phyloP scores from a whole-genome alignment of 2,888 invertebrate genomes.

The Sinhomidia bicolor region DNA sequence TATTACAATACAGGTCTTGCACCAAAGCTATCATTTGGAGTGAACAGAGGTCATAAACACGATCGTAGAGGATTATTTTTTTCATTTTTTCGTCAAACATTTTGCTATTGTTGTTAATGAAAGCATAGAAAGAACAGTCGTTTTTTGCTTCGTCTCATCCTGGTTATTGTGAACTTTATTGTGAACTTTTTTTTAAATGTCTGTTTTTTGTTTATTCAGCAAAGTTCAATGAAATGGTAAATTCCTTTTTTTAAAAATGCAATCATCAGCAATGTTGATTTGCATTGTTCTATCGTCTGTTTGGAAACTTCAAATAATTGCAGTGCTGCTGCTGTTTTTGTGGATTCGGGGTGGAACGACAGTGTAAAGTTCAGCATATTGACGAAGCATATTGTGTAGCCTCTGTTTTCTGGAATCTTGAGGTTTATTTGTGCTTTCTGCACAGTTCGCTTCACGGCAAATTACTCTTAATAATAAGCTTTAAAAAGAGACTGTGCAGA shows the following conservation, averaged over 20 bases:
- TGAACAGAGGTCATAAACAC: neutral
- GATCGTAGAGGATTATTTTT: too few relatives aligned
- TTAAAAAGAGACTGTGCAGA: too few relatives aligned
- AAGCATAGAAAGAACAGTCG: neutral
- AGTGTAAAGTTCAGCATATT: too few relatives aligned
- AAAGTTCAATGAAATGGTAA: slow-evolving; percentile 9
- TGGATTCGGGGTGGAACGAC: too few relatives aligned
- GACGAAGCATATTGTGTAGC: too few relatives aligned
- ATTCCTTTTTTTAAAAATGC: neutral
- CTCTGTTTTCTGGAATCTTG: too few relatives aligned
- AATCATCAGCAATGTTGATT: neutral
- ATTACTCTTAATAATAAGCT: too few relatives aligned
- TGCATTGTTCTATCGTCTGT: neutral
- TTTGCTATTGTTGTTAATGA: neutral
- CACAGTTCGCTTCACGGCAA: too few relatives aligned
- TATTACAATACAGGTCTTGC: neutral
- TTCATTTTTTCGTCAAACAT: too few relatives aligned
- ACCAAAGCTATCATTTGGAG: neutral
- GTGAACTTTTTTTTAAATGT: slow-evolving; percentile 4
- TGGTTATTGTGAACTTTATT: too few relatives aligned
- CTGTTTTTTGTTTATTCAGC: neutral
- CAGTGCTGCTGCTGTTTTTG: too few relatives aligned
- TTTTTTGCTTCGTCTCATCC: neutral
- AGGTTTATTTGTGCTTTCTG: too few relatives aligned
- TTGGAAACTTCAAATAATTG: neutral